Evolutionary conservation across 2,113 vertebrate genomes (phyloP).

Genomic region (Erythrocebus patas): DNA sequence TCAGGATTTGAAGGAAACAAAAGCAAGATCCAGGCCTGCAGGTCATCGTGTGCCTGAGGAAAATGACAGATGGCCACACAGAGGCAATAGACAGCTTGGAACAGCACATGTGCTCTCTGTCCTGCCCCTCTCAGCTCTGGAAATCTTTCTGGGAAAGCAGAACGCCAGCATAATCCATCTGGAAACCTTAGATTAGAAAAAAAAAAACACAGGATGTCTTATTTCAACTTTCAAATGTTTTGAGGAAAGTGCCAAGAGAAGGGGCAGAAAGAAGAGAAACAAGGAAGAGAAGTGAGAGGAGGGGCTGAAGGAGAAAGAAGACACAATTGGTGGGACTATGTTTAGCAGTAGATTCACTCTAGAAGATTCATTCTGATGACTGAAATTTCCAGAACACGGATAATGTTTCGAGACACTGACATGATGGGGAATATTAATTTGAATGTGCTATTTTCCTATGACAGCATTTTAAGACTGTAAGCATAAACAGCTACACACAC

Average conservation of each 20-base stretch:
- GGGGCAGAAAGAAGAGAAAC: neutral
- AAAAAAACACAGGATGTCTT: neutral
- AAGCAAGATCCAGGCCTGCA: neutral
- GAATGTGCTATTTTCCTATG: neutral
- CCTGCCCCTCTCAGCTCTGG: neutral
- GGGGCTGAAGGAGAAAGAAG: no score
- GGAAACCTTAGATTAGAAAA: neutral
- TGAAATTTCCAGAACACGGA: no score
- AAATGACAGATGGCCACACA: fast-evolving
- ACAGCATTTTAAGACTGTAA: neutral
- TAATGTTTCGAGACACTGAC: fast-evolving
- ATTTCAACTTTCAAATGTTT: neutral
- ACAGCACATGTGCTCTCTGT: neutral
- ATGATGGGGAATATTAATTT: neutral
- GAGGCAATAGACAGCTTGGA: neutral
- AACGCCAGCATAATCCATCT: neutral
- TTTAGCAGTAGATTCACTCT: fast-evolving
- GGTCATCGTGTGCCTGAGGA: fast-evolving
- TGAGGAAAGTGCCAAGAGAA: neutral
- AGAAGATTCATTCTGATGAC: neutral
- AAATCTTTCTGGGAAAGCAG: neutral
- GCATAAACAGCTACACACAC: fast-evolving
- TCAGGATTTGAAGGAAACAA: neutral
- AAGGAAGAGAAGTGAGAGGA: no score
- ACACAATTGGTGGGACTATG: fast-evolving